Percentiles rank a stretch among this genome's conserved stretches.
Evolutionary conservation across 2,888 invertebrate species (phyloP).

Genomic region (Anorthoa munda): DNA sequence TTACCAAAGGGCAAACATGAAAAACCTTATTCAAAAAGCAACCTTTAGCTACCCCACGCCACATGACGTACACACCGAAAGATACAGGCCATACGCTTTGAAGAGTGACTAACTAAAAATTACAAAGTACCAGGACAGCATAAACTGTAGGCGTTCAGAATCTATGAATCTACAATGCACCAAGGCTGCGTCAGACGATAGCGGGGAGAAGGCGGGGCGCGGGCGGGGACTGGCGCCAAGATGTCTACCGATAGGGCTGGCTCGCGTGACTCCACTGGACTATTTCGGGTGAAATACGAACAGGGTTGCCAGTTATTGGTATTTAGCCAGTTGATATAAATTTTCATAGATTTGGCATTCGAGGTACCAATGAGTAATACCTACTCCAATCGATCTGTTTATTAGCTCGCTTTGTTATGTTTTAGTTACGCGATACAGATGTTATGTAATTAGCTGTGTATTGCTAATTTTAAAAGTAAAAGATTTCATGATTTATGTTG

Average conservation of each 20-base stretch:
- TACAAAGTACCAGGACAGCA: constrained; percentile 56
- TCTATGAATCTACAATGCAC: constrained; percentile 73
- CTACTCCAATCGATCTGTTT: constrained; percentile 35
- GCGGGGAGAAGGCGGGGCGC: constrained; percentile 50
- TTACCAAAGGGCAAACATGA: not conserved
- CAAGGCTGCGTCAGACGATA: constrained; percentile 68
- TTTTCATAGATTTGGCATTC: constrained; percentile 58
- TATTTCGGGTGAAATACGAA: constrained; percentile 72
- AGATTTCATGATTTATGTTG: constrained; percentile 1
- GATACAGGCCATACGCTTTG: constrained; percentile 20
- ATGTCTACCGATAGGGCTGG: constrained; percentile 82
- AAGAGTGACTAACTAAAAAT: constrained; percentile 52
- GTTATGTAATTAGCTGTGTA: constrained; percentile 23
- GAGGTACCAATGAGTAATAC: constrained; percentile 54
- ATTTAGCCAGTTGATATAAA: constrained; percentile 60
- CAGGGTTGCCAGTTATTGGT: constrained; percentile 68
- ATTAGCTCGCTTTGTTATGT: constrained; percentile 18
- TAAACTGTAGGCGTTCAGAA: constrained; percentile 66
- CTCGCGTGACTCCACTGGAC: constrained; percentile 75
- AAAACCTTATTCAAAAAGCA: not conserved
- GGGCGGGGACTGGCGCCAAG: constrained; percentile 75
- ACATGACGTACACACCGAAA: constrained; percentile 10
- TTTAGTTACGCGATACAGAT: constrained; percentile 10
- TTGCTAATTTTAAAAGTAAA: not conserved
- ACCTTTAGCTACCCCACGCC: constrained; percentile 1